A percentile compares a stretch with the other conserved stretches of the same genome.
Conservation (phyloP, 2,797 vertebrate species). For the Gallinago solitaria region DNA sequence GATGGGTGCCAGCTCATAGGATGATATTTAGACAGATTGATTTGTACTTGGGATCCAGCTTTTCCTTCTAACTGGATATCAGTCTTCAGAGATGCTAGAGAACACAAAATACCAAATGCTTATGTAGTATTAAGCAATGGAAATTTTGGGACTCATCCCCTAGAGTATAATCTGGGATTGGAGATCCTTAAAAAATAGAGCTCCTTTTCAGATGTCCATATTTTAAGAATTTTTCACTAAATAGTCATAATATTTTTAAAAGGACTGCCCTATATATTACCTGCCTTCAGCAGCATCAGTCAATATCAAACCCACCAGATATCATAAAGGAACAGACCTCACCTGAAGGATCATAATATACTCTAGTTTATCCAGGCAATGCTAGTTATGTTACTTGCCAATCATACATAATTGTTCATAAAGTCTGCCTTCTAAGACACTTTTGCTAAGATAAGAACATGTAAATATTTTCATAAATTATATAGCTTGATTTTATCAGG, state of each 20-base stretch:
- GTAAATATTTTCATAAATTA: not conserved
- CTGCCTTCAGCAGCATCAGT: not conserved
- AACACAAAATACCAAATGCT: not conserved
- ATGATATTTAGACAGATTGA: not conserved
- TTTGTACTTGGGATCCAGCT: not conserved
- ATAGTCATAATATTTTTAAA: not conserved
- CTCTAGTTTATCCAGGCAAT: not conserved
- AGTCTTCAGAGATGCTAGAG: not conserved
- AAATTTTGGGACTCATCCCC: not conserved
- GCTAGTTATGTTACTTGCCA: not conserved
- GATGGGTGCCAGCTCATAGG: not conserved
- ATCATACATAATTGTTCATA: not conserved
- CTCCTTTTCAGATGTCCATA: not conserved
- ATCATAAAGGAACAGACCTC: not conserved
- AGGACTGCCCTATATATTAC: not conserved
- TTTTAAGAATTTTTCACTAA: not conserved
- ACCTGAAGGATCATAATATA: not conserved
- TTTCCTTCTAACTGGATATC: not conserved
- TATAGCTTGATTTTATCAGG: not conserved
- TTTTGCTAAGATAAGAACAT: not conserved
- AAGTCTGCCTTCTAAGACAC: not conserved
- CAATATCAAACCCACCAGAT: not conserved
- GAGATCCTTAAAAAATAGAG: not conserved
- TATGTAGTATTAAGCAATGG: not conserved
- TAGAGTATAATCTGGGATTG: accelerated